Evolutionary conservation across 1,140 invertebrate species (phyloP), one percentile per base, ranked within the genome.

Genomic region (Orchestia grillus): DNA sequence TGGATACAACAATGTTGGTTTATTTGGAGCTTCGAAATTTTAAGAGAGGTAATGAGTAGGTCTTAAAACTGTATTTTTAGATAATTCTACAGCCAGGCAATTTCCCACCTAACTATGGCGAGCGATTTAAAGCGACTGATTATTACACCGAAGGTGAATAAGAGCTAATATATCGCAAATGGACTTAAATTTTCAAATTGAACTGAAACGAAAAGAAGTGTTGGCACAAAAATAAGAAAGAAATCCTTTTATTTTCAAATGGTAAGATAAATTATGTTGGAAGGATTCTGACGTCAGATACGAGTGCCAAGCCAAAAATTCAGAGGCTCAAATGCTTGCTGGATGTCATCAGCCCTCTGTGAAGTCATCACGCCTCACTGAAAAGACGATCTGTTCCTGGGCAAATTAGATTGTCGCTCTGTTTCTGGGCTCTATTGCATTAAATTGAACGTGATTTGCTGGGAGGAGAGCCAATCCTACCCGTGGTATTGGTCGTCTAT

Each of bases 381-480:
- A 77, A 77, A 77, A 77, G 62, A 77, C 62, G 62, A 77, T 77
- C 62, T 77, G 62, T 77, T 77, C 36, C 62, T 8, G 62, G 28
- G 62, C 15, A 77, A 77, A 77, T 77, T 77, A 77, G 62, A 77
- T 77, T 77, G 62, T 77, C 62, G 11, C 62, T 77, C 62, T 77
- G 62, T 77, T 77, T 77, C 62, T 77, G 62, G 15, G 62, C 62
- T 77, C 62, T 77, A 77, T 77, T 77, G 62, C 62, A 77, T 77
- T 77, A 77, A 77, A 77, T 77, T 77, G 62, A 77, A 77, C 62
- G 62, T 77, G 62, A 77, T 77, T 77, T 77, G 62, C 62, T 77
- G 62, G 62, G 62, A 77, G 62, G 28, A 77, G 62, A 77, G 62
- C 62, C 62, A 77, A 77, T 77, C 62, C 62, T 77, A 77, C 11